Base-by-base conservation (phyloP, 2,113 vertebrate genomes). In the Coreoperca whiteheadi region DNA sequence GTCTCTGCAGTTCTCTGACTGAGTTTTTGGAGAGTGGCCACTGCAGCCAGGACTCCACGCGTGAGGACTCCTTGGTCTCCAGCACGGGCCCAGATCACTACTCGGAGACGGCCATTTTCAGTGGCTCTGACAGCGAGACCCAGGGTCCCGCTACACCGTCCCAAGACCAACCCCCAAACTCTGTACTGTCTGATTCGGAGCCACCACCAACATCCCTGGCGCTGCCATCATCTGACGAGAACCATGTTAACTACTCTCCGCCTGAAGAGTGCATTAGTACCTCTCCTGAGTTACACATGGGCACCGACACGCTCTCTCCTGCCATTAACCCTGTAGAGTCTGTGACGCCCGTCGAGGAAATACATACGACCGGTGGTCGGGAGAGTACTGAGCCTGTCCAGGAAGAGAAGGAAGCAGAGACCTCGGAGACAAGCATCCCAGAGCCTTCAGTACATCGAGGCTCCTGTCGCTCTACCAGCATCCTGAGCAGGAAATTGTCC, bases 41-140 rank as follows among this genome's bases (percentile, higher is more conserved):
- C 74, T 94, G 91, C 86, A 95, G 94, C 68, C 95, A 95, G 75
- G 94, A 95, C 84, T 93, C 94, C 21, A 93, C 86, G 83, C 91
- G 87, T 8, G 94, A 95, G 34, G 94, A 94, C 79, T 93, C 94
- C 2, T 90, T 94, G 12, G 83, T 93, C 23, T 93, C 91, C 59
- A 91, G 91, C 85, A 63, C 89, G 0, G 88, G 90, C 57, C 37
- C 87, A 0, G 91, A 95, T 60, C 92, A 78, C 51, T 78, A 87
- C 72, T 91, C 86, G 0, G 95, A 94, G 46, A 91, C 74, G 6
- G 60, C 82, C 11, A 20, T 87, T 21, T 93, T 89, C 81, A 93
- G 91, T 10, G 74, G 91, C 23, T 93, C 91, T 0, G 92, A 94
- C 64, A 74, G 85, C 18, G 93, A 95, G 56, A 43, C 77, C 1